Percentiles rank a stretch among this genome's conserved stretches.
Conservation (phyloP, 2,888 invertebrate genomes). For the Andrena hattorfiana region DNA sequence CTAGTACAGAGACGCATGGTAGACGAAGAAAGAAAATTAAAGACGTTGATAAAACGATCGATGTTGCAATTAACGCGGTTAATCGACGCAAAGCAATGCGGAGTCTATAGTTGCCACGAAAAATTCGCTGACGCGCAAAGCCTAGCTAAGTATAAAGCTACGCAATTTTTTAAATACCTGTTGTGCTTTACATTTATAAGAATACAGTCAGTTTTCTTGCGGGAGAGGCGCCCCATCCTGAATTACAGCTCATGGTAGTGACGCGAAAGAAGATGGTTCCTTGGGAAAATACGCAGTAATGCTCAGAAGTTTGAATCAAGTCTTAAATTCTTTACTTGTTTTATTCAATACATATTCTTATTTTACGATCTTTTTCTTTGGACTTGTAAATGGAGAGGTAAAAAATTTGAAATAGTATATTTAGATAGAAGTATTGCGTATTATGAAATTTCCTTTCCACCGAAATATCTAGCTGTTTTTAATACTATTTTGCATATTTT, state of each 20-base stretch:
- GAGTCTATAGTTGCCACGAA: not conserved
- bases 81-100: constrained; percentile 4
- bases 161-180: constrained; percentile 42
- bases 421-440: too few species aligned
- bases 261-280: not conserved
- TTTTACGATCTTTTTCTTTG: too few species aligned
- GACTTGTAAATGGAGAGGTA: too few species aligned
- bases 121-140: constrained; percentile 51
- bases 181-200: constrained; percentile 29
- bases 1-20: not conserved
- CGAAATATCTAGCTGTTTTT: too few species aligned
- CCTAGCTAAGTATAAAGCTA: constrained; percentile 50
- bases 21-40: not conserved
- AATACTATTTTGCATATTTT: too few species aligned
- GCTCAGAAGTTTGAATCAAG: not conserved
- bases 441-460: too few species aligned
- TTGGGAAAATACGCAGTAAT: not conserved
- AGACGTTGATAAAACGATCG: not conserved
- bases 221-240: constrained; percentile 2
- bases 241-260: not conserved
- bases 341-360: too few species aligned
- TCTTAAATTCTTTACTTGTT: too few species aligned
- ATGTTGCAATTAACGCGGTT: constrained; percentile 12
- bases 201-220: constrained; percentile 27
- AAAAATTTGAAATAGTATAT: too few species aligned